phyloP scores from a whole-genome alignment of 2,797 vertebrate species.

The Eurystomus glaucurus region DNA sequence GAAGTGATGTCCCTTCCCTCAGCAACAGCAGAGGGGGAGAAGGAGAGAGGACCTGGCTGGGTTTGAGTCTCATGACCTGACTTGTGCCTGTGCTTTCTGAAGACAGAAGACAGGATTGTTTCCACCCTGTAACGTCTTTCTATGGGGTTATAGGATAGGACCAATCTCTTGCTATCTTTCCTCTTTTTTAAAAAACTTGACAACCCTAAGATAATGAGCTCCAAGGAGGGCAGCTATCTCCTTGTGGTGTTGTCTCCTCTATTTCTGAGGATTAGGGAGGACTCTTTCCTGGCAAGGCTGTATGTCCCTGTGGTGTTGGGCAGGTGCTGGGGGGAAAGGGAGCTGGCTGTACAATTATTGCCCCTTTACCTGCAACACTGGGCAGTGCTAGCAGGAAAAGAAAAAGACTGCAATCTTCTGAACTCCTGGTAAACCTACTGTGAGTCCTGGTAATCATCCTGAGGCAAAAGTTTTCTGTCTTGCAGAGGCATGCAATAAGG shows the following conservation, averaged over 20 bases:
- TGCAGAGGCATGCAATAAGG: background rate
- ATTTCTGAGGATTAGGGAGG: background rate
- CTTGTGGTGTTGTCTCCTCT: background rate
- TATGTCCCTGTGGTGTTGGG: background rate
- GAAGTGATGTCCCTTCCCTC: background rate
- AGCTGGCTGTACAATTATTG: background rate
- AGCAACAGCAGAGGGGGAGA: background rate
- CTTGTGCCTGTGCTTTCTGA: background rate
- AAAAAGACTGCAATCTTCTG: background rate
- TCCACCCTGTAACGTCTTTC: background rate
- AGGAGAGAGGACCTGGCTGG: background rate
- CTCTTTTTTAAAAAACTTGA: background rate
- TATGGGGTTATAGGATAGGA: background rate
- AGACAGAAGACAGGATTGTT: background rate
- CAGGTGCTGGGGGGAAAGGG: background rate
- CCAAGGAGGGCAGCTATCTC: background rate
- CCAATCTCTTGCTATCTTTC: background rate
- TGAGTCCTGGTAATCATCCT: background rate
- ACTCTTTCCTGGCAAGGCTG: background rate
- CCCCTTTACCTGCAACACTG: background rate
- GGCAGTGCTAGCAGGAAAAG: rapidly evolving
- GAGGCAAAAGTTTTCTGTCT: background rate
- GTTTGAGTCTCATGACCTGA: rapidly evolving
- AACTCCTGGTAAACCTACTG: background rate
- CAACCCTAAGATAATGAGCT: background rate